A percentile compares a stretch with the other conserved stretches of the same genome.
These are phyloP conservation scores for Xiphophorus birchmanni DNA, from an alignment of 2,797 vertebrate genomes.

Conservation along the genomic window DNA sequence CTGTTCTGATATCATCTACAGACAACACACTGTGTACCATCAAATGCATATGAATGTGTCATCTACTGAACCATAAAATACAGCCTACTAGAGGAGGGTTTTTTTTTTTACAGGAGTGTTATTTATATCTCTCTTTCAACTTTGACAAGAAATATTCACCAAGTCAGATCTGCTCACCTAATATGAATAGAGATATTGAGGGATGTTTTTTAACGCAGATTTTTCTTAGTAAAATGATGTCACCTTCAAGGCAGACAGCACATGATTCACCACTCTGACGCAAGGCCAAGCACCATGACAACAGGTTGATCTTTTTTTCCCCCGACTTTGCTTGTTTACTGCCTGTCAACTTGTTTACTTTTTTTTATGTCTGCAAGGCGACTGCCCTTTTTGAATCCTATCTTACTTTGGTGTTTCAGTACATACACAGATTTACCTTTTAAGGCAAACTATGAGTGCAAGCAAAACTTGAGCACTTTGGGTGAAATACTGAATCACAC, in stretches of 20 bases:
- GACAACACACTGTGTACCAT: constrained; percentile 2
- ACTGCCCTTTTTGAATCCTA: constrained; percentile 7
- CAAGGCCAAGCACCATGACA: constrained; percentile 31
- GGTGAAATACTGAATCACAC: constrained; percentile 6
- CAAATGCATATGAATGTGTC: constrained; percentile 3
- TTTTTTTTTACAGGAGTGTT: neutral
- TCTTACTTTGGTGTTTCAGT: neutral
- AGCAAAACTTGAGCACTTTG: constrained; percentile 2
- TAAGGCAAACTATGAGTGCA: constrained; percentile 10
- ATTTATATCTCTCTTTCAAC: neutral
- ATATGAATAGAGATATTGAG: constrained; percentile 21
- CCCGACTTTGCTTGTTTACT: constrained; percentile 6
- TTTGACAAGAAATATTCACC: neutral
- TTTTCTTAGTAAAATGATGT: constrained; percentile 30
- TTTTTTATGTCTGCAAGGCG: neutral
- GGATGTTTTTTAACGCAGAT: constrained; percentile 18
- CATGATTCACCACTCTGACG: constrained; percentile 48
- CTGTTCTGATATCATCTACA: constrained; percentile 24
- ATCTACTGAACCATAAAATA: constrained; percentile 2
- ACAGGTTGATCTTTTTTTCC: constrained; percentile 4
- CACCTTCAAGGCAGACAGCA: constrained; percentile 15
- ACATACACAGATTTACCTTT: constrained; percentile 3
- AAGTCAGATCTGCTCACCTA: constrained; percentile 6
- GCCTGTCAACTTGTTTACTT: constrained; percentile 5
- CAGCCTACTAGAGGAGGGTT: neutral